Evolutionary conservation across 2,888 invertebrate genomes (phyloP).

Genomic region (Trichogramma dendrolimi): DNA sequence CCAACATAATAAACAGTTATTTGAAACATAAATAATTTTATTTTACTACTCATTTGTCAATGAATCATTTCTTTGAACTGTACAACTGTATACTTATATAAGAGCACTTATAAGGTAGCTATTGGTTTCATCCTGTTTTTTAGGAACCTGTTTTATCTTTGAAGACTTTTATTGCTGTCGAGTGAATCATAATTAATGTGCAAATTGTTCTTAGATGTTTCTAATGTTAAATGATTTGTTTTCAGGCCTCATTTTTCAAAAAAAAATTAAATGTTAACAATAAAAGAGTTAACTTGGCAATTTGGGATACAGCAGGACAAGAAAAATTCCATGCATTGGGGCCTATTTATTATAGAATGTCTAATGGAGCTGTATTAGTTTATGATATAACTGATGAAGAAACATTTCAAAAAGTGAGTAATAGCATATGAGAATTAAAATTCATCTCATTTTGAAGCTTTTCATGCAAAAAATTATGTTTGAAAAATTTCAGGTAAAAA

Average conservation of each 20-base stretch:
- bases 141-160: no score
- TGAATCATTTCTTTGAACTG: no score
- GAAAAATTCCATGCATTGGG: constrained; percentile 95
- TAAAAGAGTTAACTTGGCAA: constrained; percentile 81
- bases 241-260: constrained; percentile 90
- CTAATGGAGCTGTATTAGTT: constrained; percentile 94
- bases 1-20: not conserved
- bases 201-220: not conserved
- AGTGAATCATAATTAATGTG: not conserved
- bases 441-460: not conserved
- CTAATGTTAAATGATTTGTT: constrained; percentile 31
- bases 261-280: constrained; percentile 90
- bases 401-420: constrained; percentile 82
- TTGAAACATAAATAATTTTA: not conserved
- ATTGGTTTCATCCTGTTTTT: no score
- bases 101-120: no score
- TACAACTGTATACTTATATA: no score
- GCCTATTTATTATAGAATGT: constrained; percentile 95
- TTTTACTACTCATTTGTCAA: not conserved
- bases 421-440: not conserved
- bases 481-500: constrained; percentile 72
- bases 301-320: constrained; percentile 99
- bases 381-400: constrained; percentile 97
- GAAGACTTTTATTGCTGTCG: no score
- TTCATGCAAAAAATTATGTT: not conserved